Base-by-base conservation (phyloP, 2,797 vertebrate species). In the Schizothorax lantsangensis region DNA sequence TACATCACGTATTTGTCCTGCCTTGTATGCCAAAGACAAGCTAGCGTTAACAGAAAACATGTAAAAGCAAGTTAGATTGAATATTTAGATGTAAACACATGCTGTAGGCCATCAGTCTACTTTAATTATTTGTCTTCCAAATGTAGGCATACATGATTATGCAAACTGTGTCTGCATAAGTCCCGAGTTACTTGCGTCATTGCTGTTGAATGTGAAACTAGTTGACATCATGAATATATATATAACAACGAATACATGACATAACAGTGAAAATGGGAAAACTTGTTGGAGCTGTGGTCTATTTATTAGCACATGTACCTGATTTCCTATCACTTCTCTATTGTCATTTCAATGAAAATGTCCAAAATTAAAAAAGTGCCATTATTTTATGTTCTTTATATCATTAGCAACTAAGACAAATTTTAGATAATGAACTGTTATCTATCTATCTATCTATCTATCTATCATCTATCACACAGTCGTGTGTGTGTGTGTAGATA, bases 61-160 rank as follows among this genome's bases (percentile, higher is more conserved):
- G 15, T 3, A 62, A 79, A 64, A 17, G 5, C 54, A 9, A n/a
- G 6, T 59, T 59, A 79, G 57, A 62, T 6, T 43, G 8, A 79
- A 17, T 19, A 12, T 12, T 5, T 6, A 45, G 17, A 19, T 80
- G n/a, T 30, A 80, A 79, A 64, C 57, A 9, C 38, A 30, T 80
- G 57, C 78, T 26, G 4, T 45, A 79, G 14, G 23, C 23, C 54
- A 62, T 43, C 78, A 62, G 23, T 78, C 21, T 54, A 11, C 14
- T 79, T 79, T 64, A 45, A 79, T 79, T 64, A 64, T 64, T 45
- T 64, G n/a, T 64, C 15, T 9, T 80, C 2, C 15, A 21, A 64
- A 62, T 45, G 40, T 26, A 64, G n/a, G n/a, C 57, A 30, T 80
- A 62, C 21, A 80, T 59, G 19, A 66, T 59, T 62, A 85, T 72